Evolutionary conservation across 2,888 invertebrate genomes (phyloP), one percentile per base, ranked within the genome.

Genomic region (Tetranychus piercei): DNA sequence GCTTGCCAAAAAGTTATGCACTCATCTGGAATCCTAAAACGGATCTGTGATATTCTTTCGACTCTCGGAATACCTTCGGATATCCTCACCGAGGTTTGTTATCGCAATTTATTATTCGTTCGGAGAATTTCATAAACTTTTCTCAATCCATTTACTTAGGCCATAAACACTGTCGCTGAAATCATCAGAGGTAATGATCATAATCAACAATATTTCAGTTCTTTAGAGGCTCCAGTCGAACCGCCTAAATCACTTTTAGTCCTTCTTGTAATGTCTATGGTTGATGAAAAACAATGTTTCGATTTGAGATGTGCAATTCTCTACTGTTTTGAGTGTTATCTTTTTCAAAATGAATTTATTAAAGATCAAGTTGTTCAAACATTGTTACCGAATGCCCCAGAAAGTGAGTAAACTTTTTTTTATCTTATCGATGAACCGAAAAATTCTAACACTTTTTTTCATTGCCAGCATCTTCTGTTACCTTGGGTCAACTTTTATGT

Each of bases 271-370:
- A 93, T 96, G 91, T 95, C 96, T 0, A 96, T 99, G 94, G 93
- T 94, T 7, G 95, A 96, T 82, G 97, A 99, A 82, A 95, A 94
- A 81, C 99, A 99, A 82, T 91, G 94, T 0, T 90, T 97, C 81
- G 84, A 84, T 0, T 82, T 91, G 80, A 88, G 99, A 77, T 94
- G 94, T 82, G 91, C 97, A 0, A 94, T 97, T 2, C 87, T 99
- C 1, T 99, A 99, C 83, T 95, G 94, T 82, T 96, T 99, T 83
- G 90, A 97, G 84, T 94, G 94, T 82, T 99, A 91, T 82, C 85
- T 99, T 9, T 92, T 90, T 82, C 92, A 90, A 83, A 99, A 99
- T 82, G 91, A 92, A 81, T 86, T 88, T 44, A 91, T 91, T 3
- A 94, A 95, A 82, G 88, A 88, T 1, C 88, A 89, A 79, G 87